Conservation (phyloP, 2,888 invertebrate species). For the Acanthosepion pharaonis region DNA sequence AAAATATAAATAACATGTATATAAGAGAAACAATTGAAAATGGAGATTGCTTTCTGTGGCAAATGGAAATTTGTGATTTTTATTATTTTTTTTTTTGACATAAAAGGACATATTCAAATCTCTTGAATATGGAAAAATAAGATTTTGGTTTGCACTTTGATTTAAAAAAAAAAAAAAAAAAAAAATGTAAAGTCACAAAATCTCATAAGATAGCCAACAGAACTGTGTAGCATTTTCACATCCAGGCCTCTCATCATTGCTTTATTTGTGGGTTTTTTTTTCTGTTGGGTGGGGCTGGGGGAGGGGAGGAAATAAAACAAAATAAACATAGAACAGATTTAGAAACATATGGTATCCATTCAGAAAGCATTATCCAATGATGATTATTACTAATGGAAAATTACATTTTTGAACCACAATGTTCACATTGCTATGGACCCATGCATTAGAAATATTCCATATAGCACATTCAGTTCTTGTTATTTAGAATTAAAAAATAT, state of each 20-base stretch:
- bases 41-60: conserved; percentile 11
- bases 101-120: not conserved
- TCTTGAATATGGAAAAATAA: conserved; percentile 33
- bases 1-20: not conserved
- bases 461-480: not conserved
- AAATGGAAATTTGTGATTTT: conserved; percentile 8
- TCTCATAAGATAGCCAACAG: not conserved
- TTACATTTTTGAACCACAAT: conserved; percentile 22
- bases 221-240: not conserved
- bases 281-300: not conserved
- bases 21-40: conserved; percentile 33
- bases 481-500: not conserved
- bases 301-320: not conserved
- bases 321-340: not conserved
- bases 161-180: too few relatives aligned
- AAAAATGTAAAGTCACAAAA: conserved; percentile 8
- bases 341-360: not conserved
- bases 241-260: not conserved
- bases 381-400: not conserved
- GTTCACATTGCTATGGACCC: not conserved
- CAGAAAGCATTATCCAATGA: not conserved
- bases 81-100: not conserved
- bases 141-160: not conserved
- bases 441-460: not conserved
- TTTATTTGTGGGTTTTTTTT: not conserved